Evolutionary conservation across 2,113 vertebrate genomes (phyloP).

Genomic region (Gambusia affinis): DNA sequence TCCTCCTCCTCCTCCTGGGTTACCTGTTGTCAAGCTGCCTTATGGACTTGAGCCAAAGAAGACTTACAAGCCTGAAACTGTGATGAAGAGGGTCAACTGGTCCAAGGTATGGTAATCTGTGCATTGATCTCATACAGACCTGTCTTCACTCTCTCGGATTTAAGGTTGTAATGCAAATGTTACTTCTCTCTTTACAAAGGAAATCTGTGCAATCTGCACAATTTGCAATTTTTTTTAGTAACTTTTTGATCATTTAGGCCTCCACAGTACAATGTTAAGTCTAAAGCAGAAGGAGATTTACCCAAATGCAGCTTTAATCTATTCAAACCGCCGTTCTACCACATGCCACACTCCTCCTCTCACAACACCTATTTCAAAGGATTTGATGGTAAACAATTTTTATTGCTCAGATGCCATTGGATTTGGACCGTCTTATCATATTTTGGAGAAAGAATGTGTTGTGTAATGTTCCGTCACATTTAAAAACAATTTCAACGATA

Average conservation of each 20-base stretch:
- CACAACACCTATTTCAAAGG: constrained; percentile 42
- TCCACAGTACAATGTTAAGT: constrained; percentile 9
- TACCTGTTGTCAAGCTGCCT: constrained; percentile 81
- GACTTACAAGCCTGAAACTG: constrained; percentile 86
- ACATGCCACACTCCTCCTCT: constrained; percentile 35
- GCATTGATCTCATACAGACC: not conserved
- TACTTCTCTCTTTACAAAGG: not conserved
- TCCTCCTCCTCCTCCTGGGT: constrained; percentile 76
- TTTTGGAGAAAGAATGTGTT: constrained; percentile 56
- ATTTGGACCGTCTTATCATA: constrained; percentile 48
- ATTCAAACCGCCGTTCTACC: constrained; percentile 40
- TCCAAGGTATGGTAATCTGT: constrained; percentile 86
- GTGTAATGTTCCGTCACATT: constrained; percentile 47
- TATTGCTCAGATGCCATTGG: constrained; percentile 60
- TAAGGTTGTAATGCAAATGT: not conserved
- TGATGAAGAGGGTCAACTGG: constrained; percentile 98
- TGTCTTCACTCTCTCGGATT: not conserved
- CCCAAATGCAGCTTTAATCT: constrained; percentile 40
- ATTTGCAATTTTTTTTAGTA: not conserved
- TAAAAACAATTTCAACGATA: constrained; percentile 61
- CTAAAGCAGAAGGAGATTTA: constrained; percentile 21
- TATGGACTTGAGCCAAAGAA: constrained; percentile 94
- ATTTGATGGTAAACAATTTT: constrained; percentile 64
- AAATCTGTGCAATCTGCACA: not conserved
- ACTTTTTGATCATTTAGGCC: not conserved